Evolutionary conservation across 2,113 vertebrate genomes (phyloP), one percentile per base, ranked within the genome.

Genomic region (Cheilinus undulatus): DNA sequence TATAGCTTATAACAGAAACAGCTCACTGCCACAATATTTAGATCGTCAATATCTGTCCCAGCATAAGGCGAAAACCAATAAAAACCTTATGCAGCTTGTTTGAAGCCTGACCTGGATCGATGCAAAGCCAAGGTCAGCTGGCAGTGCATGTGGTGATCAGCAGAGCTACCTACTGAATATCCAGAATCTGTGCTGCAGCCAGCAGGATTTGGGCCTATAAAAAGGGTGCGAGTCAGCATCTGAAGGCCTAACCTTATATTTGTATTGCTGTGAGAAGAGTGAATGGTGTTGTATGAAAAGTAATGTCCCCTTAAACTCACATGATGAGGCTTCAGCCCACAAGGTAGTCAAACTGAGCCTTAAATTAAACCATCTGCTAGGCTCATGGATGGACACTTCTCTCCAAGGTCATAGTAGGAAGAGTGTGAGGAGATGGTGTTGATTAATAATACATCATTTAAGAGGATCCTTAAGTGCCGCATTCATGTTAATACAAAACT

Each of bases 21-120:
- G 63, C 72, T 68, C 42, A 67, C 49, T 30, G 50, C n/a, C 46
- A 61, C 63, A 73, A 61, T 43, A 78, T 58, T 42, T 59, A 72
- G 3, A 70, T 14, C 24, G 8, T 82, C 72, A 58, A 80, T 84
- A 86, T 76, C 59, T n/a, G 51, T 60, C 65, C 75, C 66, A 38
- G 62, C 77, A 80, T 61, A 56, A 76, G 85, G 70, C 7, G 0
- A 70, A 82, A 87, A 79, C 50, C 76, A 68, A 86, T 81, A 79
- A 23, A 49, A 49, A 81, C 43, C 69, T 78, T 66, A 84, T 51
- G 34, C 13, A 8, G 42, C 53, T 52, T 52, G 57, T 70, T 64
- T 83, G 80, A 80, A 90, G 78, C 36, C 20, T 68, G 73, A 85
- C 43, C 64, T 69, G 12, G 22, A 90, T 92, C 66, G 9, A 90